Conservation (phyloP, 1,140 invertebrate genomes). For the Asbolus verrucosus region DNA sequence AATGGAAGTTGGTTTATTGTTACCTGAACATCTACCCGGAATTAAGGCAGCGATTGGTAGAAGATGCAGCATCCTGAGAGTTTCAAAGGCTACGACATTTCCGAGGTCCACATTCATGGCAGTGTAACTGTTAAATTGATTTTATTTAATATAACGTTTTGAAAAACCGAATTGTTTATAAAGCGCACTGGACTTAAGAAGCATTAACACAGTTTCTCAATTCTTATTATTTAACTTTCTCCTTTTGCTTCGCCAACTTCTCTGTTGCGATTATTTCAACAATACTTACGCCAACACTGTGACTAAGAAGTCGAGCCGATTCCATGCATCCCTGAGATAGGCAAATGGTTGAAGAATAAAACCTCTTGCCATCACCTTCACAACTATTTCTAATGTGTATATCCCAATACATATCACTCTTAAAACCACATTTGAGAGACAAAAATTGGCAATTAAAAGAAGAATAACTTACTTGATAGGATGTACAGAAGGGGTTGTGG, state of each 20-base stretch:
- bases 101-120: conserved; percentile 98
- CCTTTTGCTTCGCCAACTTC: too few relatives aligned
- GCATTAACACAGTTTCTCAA: too few relatives aligned
- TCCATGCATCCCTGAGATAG: conserved; percentile 99
- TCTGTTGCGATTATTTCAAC: too few relatives aligned
- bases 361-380: conserved; percentile 99
- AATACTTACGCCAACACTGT: conserved; percentile 99
- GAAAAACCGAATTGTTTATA: too few relatives aligned
- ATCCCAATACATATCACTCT: conserved; percentile 99
- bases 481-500: conserved; percentile 90
- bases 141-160: too few relatives aligned
- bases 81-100: conserved; percentile 97
- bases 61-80: conserved; percentile 98
- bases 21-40: conserved; percentile 77
- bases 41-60: conserved; percentile 99
- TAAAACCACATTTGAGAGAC: too few relatives aligned
- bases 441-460: conserved; percentile 49
- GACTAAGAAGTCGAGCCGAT: conserved; percentile 99
- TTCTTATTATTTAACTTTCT: too few relatives aligned
- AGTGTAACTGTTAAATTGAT: conserved; percentile 97
- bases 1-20: background rate
- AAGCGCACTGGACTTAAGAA: too few relatives aligned
- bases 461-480: conserved; percentile 94
- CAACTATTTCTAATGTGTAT: conserved; percentile 98
- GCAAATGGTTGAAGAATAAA: conserved; percentile 99